Conservation (phyloP, 1,140 invertebrate genomes). For the Cotesia glomerata region DNA sequence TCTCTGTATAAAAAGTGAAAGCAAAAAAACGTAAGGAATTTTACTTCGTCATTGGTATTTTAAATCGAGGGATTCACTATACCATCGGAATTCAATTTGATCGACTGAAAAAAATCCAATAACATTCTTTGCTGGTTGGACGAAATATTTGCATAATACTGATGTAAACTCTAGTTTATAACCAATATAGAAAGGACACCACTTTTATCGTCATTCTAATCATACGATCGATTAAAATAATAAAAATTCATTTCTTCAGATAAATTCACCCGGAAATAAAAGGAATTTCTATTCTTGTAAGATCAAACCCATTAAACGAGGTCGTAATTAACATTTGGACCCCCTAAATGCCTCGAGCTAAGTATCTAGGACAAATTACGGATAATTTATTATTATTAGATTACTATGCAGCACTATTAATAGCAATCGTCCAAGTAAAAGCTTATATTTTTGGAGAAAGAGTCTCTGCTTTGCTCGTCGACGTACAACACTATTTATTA, state of each 20-base stretch:
- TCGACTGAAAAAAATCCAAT: constrained; percentile 57
- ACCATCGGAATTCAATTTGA: constrained; percentile 55
- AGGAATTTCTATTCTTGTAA: too few species aligned
- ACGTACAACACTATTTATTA: constrained; percentile 31
- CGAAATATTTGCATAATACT: constrained; percentile 24
- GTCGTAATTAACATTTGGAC: too few species aligned
- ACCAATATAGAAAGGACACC: not conserved
- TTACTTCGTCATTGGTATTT: constrained; percentile 35
- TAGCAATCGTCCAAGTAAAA: too few species aligned
- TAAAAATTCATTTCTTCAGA: too few species aligned
- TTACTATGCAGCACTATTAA: too few species aligned
- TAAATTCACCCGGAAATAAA: too few species aligned
- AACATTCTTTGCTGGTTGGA: constrained; percentile 48
- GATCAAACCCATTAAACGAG: too few species aligned
- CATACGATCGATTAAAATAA: not conserved
- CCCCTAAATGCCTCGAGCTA: too few species aligned
- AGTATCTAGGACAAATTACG: too few species aligned
- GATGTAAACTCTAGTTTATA: constrained; percentile 14
- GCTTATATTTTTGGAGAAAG: constrained; percentile 17
- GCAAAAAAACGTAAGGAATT: constrained; percentile 39
- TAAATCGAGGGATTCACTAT: constrained; percentile 48
- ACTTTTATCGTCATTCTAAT: constrained; percentile 2
- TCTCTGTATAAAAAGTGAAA: constrained; percentile 16
- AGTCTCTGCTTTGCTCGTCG: not conserved
- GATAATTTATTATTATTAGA: too few species aligned